Conservation (phyloP, 92 coral and sea anemone species). For the Meandrina meandrites region DNA sequence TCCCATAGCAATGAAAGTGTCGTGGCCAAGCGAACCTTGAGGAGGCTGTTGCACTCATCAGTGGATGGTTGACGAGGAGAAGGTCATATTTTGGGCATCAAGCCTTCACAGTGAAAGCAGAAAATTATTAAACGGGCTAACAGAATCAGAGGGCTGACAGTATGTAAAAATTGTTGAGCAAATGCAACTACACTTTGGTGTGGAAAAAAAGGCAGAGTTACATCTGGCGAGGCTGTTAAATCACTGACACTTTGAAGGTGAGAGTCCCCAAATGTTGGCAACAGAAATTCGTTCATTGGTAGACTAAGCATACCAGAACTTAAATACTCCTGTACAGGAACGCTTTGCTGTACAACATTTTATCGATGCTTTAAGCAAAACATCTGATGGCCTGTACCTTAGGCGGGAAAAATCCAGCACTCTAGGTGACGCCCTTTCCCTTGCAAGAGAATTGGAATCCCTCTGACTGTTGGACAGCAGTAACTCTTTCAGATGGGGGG, state of each 20-base stretch:
- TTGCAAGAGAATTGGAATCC: too few relatives aligned
- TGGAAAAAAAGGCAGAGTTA: constrained; percentile 50
- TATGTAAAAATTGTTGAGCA: constrained; percentile 39
- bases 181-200: constrained; percentile 34
- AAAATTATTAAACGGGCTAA: constrained; percentile 41
- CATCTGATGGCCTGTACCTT: too few relatives aligned
- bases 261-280: constrained; percentile 49
- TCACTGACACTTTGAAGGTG: constrained; percentile 48
- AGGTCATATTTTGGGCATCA: constrained; percentile 42
- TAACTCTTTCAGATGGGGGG: too few relatives aligned
- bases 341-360: too few relatives aligned
- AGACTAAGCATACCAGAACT: constrained; percentile 56
- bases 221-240: constrained; percentile 59
- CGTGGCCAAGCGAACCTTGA: not conserved
- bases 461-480: too few relatives aligned
- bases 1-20: not conserved
- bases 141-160: constrained; percentile 31
- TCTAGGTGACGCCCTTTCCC: too few relatives aligned
- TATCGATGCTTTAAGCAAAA: too few relatives aligned
- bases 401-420: constrained; percentile 18
- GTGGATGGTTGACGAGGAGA: constrained; percentile 53
- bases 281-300: constrained; percentile 43
- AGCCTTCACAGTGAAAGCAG: constrained; percentile 36
- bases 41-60: constrained; percentile 41
- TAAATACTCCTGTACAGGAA: too few relatives aligned